Evolutionary conservation across 2,797 vertebrate species (phyloP).

Genomic region (Microctenopoma steveboyesi): DNA sequence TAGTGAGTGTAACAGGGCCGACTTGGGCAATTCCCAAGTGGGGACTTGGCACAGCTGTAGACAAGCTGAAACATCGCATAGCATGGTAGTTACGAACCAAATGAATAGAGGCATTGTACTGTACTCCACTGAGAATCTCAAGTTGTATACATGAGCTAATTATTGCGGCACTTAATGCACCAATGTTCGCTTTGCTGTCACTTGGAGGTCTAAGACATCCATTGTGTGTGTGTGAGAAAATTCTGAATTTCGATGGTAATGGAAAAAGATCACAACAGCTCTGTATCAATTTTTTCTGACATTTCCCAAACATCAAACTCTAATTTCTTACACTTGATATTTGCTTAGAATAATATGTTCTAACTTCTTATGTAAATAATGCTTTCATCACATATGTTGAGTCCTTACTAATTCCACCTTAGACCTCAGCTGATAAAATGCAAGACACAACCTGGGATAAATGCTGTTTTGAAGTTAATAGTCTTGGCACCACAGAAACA

Average conservation of each 20-base stretch:
- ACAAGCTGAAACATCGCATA: constrained; percentile 68
- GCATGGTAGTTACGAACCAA: constrained; percentile 50
- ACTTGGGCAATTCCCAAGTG: constrained; percentile 70
- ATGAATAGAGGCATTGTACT: constrained; percentile 54
- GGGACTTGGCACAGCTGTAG: constrained; percentile 56
- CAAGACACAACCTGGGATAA: background rate
- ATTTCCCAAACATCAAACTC: background rate
- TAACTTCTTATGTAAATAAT: background rate
- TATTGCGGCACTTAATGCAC: constrained; percentile 34
- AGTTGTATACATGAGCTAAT: constrained; percentile 49
- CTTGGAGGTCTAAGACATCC: constrained; percentile 25
- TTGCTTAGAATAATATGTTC: background rate
- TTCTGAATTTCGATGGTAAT: constrained; percentile 8
- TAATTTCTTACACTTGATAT: background rate
- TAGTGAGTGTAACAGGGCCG: constrained; percentile 73
- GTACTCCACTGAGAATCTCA: constrained; percentile 43
- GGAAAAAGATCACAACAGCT: constrained; percentile 23
- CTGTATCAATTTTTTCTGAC: background rate
- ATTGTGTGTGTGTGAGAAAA: constrained; percentile 9
- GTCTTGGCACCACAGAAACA: background rate
- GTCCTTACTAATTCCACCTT: background rate
- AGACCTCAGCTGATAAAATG: no score
- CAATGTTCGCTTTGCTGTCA: constrained; percentile 47
- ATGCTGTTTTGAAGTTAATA: background rate
- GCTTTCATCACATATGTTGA: background rate